phyloP scores from a whole-genome alignment of 2,797 vertebrate genomes.

The Dendrocincla fuliginosa region DNA sequence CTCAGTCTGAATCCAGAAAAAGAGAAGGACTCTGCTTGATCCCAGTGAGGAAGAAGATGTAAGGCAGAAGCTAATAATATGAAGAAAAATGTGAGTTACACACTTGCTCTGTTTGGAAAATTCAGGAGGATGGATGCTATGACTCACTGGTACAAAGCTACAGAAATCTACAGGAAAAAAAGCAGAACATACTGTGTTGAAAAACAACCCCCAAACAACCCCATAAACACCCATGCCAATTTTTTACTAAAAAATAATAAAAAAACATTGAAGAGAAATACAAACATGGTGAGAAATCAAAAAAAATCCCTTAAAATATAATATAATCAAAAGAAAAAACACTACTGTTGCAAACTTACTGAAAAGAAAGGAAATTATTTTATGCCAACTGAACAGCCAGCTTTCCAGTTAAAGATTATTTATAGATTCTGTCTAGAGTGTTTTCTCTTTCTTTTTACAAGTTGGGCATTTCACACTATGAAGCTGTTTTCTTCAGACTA shows the following conservation, averaged over 20 bases:
- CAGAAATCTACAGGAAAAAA: not conserved
- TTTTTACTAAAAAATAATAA: not conserved
- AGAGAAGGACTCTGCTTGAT: not conserved
- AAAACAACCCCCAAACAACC: not conserved
- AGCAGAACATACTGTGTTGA: not conserved
- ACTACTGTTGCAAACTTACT: not conserved
- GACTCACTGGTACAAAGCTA: not conserved
- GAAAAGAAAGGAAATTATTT: constrained; percentile 14
- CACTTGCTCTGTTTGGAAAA: not conserved
- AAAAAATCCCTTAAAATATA: not conserved
- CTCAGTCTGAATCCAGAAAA: not conserved
- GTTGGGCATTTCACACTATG: not conserved
- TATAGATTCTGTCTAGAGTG: not conserved
- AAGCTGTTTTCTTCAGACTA: not conserved
- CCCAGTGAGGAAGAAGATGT: not conserved
- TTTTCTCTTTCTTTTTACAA: not conserved
- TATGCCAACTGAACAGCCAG: not conserved
- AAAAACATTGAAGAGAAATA: not conserved
- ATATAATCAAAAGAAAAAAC: not conserved
- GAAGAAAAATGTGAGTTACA: not conserved
- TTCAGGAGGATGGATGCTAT: not conserved
- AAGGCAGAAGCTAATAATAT: not conserved
- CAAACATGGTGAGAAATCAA: not conserved
- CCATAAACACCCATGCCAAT: not conserved
- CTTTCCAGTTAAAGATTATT: constrained; percentile 34